These are phyloP conservation scores for Trichonephila clavata DNA, from an alignment of 1,140 invertebrate species.

Conservation along the genomic window DNA sequence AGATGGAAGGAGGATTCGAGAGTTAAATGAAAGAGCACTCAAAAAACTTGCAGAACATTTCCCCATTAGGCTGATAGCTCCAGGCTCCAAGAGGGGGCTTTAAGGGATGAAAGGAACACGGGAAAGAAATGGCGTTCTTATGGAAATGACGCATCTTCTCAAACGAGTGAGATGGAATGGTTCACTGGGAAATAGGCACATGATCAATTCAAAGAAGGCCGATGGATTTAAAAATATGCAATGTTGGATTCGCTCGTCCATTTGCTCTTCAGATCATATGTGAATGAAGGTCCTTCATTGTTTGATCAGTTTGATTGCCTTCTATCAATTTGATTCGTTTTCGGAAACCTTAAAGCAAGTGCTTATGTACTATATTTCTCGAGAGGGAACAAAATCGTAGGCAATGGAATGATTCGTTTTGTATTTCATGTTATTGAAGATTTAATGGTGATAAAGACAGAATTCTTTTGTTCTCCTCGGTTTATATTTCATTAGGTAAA, in stretches of 20 bases:
- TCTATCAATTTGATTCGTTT: neutral
- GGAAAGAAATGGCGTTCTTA: conserved; percentile 32
- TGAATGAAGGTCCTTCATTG: neutral
- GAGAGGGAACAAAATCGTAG: neutral
- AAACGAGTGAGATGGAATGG: conserved; percentile 8
- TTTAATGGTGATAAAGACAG: neutral
- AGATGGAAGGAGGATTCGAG: neutral
- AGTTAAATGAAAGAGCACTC: conserved; percentile 32
- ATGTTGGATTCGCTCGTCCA: neutral
- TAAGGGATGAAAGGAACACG: neutral
- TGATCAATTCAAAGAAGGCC: conserved; percentile 32
- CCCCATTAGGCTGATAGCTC: conserved; percentile 44
- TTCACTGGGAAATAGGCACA: conserved; percentile 13
- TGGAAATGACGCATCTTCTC: conserved; percentile 51
- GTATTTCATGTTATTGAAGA: neutral
- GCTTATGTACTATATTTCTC: neutral
- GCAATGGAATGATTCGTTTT: neutral
- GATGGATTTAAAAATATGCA: conserved; percentile 33
- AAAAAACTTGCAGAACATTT: conserved; percentile 31
- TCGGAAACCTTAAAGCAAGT: neutral
- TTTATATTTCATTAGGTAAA: no score
- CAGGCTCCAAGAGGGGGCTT: neutral
- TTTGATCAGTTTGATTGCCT: conserved; percentile 18
- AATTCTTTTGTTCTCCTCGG: neutral
- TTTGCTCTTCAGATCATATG: neutral